These are phyloP conservation scores for Brachionus sp. DNA, from an alignment of 1,140 invertebrate species.

Conservation along the genomic window DNA sequence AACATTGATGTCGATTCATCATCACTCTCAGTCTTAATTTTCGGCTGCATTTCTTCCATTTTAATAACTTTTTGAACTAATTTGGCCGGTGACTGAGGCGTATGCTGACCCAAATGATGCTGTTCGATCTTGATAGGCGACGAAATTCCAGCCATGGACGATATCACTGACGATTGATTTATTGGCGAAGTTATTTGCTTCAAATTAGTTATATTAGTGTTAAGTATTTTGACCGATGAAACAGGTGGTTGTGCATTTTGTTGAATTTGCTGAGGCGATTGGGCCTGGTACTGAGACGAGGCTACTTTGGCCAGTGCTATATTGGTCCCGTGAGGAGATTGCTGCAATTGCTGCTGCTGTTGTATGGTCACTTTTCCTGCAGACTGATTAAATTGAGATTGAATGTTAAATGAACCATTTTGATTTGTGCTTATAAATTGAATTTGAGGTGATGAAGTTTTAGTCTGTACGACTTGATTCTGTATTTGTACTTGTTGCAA, in stretches of 20 bases:
- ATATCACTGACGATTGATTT: not conserved
- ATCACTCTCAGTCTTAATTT: not conserved
- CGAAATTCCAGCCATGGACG: not conserved
- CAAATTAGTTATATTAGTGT: slow-evolving; percentile 7
- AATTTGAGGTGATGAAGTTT: not conserved
- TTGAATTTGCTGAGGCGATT: slow-evolving; percentile 12
- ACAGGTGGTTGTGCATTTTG: not conserved
- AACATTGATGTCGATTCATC: not conserved
- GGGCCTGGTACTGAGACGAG: not conserved
- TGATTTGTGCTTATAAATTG: not conserved
- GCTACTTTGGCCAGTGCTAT: not conserved
- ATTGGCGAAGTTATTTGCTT: slow-evolving; percentile 8
- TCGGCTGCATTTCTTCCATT: not conserved
- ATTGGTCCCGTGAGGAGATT: not conserved
- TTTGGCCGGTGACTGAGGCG: slow-evolving; percentile 21
- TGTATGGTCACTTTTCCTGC: not conserved
- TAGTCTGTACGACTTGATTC: not conserved
- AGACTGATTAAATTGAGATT: not conserved
- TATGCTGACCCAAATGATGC: not conserved
- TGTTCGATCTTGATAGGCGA: slow-evolving; percentile 8
- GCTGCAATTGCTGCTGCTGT: slow-evolving; percentile 15
- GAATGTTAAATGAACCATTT: not conserved
- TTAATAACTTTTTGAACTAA: not conserved
- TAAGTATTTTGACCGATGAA: slow-evolving; percentile 15
- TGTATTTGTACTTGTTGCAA: slow-evolving; percentile 3